Evolutionary conservation across 2,113 vertebrate genomes (phyloP), one percentile per base, ranked within the genome.

Genomic region (Electrona antarctica): DNA sequence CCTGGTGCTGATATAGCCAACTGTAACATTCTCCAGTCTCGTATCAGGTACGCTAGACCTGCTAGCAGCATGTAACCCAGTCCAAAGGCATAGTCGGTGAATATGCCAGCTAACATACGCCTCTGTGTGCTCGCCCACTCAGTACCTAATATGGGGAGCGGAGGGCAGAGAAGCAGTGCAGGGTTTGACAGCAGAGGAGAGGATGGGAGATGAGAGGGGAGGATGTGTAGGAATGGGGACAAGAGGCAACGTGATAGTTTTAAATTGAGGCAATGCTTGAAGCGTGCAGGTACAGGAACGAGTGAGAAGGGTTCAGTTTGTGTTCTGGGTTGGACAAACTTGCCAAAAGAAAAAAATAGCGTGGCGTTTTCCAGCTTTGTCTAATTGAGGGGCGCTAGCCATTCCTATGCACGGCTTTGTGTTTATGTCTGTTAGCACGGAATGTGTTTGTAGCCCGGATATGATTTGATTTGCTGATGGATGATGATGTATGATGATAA

Each of bases 21-120:
- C 78, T 98, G 96, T 10, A 98, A 90, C 82, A 93, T 93, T n/a
- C 95, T 95, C 97, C 96, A 98, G 79, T 94, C 93, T 1, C 93
- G 90, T 65, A 96, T 90, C 0, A 92, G 86, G 8, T 94, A 98
- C 51, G 97, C 95, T 15, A 96, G 2, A 0, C 93, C 97, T 0
- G 95, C 93, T 21, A 98, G 90, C 50, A 96, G 73, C 83, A 97
- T 93, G 89, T 97, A 96, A 58, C 97, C 96, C 62, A 94, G 28
- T 8, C 94, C 95, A 81, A 95, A 97, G 64, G 76, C 60, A 0
- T 93, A 97, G 90, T 95, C 95, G 0, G 89, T 92, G 82, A 91
- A 73, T 74, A 95, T 94, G 12, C 95, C 93, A 4, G 94, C 92
- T 4, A 91, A 9, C 73, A 95, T 95, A 0, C 96, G 94, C 8